phyloP scores from a whole-genome alignment of 2,113 vertebrate genomes.

The Tylochromis polylepis region DNA sequence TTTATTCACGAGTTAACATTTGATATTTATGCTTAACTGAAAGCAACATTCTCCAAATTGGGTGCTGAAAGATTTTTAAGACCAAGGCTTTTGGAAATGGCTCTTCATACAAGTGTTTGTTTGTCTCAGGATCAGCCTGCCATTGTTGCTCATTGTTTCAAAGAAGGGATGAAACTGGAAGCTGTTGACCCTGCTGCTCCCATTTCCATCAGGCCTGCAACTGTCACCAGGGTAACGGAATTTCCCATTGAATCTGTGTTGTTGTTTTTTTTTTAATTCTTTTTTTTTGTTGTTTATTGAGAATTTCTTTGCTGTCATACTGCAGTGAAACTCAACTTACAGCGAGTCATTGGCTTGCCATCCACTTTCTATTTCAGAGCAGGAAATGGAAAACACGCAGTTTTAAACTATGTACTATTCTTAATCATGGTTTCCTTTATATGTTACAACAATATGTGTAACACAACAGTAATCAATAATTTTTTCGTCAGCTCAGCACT shows the following conservation, averaged over 20 bases:
- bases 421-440: neutral
- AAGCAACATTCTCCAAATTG: neutral
- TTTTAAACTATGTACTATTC: neutral
- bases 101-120: neutral
- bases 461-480: neutral
- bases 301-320: neutral
- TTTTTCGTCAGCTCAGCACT: neutral
- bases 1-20: neutral
- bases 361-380: neutral
- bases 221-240: conserved; percentile 85
- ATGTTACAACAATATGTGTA: neutral
- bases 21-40: neutral
- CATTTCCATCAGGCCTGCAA: conserved; percentile 90
- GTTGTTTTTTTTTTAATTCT: neutral
- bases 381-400: neutral
- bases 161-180: conserved; percentile 93
- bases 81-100: neutral
- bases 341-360: neutral
- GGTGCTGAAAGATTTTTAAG: neutral
- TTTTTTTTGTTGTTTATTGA: neutral
- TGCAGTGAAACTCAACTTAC: neutral
- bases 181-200: conserved; percentile 87
- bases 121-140: conserved; percentile 83
- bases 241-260: conserved; percentile 8
- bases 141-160: conserved; percentile 82